Base-by-base conservation (phyloP, 2,797 vertebrate species). In the Enoplosus armatus region DNA sequence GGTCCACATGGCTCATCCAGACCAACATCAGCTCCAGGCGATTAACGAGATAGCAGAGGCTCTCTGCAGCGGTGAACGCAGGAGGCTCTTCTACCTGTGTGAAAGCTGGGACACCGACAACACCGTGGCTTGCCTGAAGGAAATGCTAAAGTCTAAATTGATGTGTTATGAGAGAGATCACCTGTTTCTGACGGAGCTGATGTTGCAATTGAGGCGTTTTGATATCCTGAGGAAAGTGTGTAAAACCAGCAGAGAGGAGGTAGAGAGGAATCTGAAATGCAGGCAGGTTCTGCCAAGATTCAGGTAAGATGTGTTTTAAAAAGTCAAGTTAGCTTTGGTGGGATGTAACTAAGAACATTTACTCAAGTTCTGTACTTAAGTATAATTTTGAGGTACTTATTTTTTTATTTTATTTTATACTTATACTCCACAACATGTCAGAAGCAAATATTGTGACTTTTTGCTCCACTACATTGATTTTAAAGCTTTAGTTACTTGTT, bases 211-310 rank as follows among this genome's bases (percentile, higher is more conserved):
- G 43, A 95, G 90, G 50, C 96, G 98, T 0, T 96, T 95, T 72
- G 98, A 99, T 63, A 91, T 99, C 71, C 89, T 99, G 45, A 96
- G 85, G 43, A 91, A 77, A 24, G 80, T 97, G 31, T 87, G 94
- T 65, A 87, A 94, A 18, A 91, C 84, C 59, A 95, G 85, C 86
- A 95, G 74, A 39, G 72, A 41, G 0, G 48, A 92, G 0, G 93
- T 95, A 66, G 96, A 98, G 87, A 84, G 72, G 37, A 37, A 79
- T 27, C 83, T 96, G 67, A 43, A 14, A n/a, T 77, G 62, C n/a
- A 63, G 71, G 31, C 89, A 63, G 10, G 67, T 92, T 9, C 64
- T 99, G 37, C 93, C 97, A 1, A 91, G 89, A 63, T 99, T 97
- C 92, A 98, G 97, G 98, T 98, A 33, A 82, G 59, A 43, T 5